A percentile compares a stretch with the other conserved stretches of the same genome.
Evolutionary conservation across 2,113 vertebrate species (phyloP).

Genomic region (Passer domesticus): DNA sequence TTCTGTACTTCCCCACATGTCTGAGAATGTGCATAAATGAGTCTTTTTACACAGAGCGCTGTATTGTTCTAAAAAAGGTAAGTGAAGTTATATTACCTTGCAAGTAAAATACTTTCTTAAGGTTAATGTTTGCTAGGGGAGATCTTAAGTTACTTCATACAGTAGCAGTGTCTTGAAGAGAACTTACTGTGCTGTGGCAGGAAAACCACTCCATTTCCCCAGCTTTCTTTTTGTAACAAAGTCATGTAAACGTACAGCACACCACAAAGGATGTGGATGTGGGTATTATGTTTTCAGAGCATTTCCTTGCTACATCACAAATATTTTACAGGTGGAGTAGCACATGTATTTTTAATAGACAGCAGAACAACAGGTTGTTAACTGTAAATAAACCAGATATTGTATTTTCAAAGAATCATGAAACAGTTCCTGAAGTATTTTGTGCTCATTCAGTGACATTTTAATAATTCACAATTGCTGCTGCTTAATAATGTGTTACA

Average conservation of each 20-base stretch:
- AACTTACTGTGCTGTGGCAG: neutral
- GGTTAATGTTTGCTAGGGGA: neutral
- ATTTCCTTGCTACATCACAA: neutral
- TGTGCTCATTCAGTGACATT: neutral
- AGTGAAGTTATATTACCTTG: neutral
- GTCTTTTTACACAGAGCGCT: neutral
- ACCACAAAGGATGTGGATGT: neutral
- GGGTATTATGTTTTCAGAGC: neutral
- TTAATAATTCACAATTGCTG: neutral
- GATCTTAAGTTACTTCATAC: neutral
- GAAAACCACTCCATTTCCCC: neutral
- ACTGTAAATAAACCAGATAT: neutral
- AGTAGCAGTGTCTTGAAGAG: neutral
- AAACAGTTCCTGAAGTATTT: constrained; percentile 18
- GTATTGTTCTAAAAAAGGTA: neutral
- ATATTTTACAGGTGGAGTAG: neutral
- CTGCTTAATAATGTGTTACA: neutral
- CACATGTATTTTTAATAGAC: neutral
- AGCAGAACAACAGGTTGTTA: neutral
- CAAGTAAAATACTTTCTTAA: neutral
- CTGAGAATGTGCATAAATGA: neutral
- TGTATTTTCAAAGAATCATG: constrained; percentile 20
- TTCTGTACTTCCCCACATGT: neutral
- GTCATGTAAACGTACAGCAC: neutral
- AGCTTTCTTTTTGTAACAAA: neutral